A percentile compares a stretch with the other conserved stretches of the same genome.
These are phyloP conservation scores for Halichoeres trimaculatus DNA, from an alignment of 2,113 vertebrate genomes.

Conservation along the genomic window DNA sequence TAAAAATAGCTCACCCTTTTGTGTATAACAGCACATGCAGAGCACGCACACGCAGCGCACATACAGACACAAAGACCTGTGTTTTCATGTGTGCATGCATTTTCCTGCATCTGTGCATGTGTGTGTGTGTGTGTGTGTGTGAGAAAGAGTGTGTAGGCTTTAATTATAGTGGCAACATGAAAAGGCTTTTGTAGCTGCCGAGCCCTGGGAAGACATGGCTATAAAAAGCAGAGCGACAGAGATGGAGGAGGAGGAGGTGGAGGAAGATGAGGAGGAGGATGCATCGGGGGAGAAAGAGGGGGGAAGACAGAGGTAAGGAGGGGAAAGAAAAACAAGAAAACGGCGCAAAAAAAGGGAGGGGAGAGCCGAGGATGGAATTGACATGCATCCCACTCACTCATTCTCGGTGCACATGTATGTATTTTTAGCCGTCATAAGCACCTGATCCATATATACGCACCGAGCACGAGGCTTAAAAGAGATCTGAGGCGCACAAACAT, in stretches of 20 bases:
- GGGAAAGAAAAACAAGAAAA: conserved; percentile 46
- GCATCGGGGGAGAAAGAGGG: conserved; percentile 23
- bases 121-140: conserved; percentile 13
- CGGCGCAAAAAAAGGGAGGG: conserved; percentile 21
- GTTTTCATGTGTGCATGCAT: conserved; percentile 15
- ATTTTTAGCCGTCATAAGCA: conserved; percentile 28
- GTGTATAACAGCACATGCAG: conserved; percentile 73
- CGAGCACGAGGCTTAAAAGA: conserved; percentile 19
- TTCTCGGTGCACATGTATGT: not conserved
- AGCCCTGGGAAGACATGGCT: conserved; percentile 81
- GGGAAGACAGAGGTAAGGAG: conserved; percentile 47
- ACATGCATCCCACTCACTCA: conserved; percentile 43
- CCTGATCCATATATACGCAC: conserved; percentile 23
- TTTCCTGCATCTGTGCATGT: conserved; percentile 5
- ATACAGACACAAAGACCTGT: conserved; percentile 51
- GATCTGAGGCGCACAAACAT: conserved; percentile 55
- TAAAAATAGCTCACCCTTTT: conserved; percentile 83
- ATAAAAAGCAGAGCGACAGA: conserved; percentile 81
- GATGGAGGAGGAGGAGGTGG: conserved; percentile 32
- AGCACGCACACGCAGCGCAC: conserved; percentile 49
- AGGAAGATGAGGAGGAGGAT: conserved; percentile 24
- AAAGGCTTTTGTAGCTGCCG: conserved; percentile 82
- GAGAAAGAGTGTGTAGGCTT: conserved; percentile 67
- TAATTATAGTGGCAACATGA: conserved; percentile 84
- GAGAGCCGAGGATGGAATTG: conserved; percentile 17